A percentile compares a stretch with the other conserved stretches of the same genome.
phyloP scores from a whole-genome alignment of 2,113 vertebrate genomes.

The Embiotoca jacksoni region DNA sequence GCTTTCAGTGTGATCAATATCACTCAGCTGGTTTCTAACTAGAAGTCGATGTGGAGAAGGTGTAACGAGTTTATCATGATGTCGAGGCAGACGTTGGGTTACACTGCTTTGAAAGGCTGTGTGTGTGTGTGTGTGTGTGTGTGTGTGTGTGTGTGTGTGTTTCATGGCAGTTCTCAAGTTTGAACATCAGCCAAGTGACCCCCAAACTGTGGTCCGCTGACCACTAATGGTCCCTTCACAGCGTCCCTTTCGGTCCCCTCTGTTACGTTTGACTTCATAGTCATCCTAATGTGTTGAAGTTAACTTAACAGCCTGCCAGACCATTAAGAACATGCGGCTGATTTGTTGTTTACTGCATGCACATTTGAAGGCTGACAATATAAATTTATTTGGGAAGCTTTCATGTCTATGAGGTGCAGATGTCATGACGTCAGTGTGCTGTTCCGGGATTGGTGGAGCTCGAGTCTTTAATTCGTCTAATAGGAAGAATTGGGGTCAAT shows the following conservation, averaged over 20 bases:
- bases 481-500: too few species aligned
- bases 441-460: conserved; percentile 84
- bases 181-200: too few species aligned
- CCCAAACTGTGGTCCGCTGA: not conserved
- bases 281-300: too few species aligned
- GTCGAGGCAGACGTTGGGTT: not conserved
- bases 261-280: too few species aligned
- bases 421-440: conserved; percentile 87
- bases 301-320: too few species aligned
- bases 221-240: not conserved
- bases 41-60: too few species aligned
- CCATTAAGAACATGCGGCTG: too few species aligned
- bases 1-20: conserved; percentile 11
- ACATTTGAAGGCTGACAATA: not conserved
- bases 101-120: not conserved
- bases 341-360: not conserved
- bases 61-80: too few species aligned
- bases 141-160: not conserved
- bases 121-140: not conserved
- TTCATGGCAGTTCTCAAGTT: not conserved
- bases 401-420: conserved; percentile 87
- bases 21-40: not conserved
- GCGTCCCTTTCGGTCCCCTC: not conserved
- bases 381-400: conserved; percentile 61
- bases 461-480: too few species aligned